These are phyloP conservation scores for Tromatobia lineatoria DNA, from an alignment of 2,888 invertebrate species.

Conservation along the genomic window DNA sequence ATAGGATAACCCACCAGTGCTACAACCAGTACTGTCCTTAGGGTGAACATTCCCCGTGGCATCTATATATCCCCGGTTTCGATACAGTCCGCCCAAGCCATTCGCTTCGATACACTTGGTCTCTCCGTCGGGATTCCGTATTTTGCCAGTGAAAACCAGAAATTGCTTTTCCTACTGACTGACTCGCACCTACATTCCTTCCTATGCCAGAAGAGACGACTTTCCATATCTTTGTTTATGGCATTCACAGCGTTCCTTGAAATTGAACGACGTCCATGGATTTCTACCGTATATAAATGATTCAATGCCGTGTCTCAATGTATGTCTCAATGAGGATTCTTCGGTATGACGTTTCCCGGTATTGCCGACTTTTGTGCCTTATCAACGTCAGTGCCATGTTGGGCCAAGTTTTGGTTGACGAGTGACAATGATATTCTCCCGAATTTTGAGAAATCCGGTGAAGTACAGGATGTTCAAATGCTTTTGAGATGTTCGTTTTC, in stretches of 20 bases:
- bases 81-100: neutral
- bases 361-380: neutral
- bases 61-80: neutral
- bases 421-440: neutral
- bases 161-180: slow-evolving; percentile 26
- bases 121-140: slow-evolving; percentile 9
- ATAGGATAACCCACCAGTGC: slow-evolving; percentile 21
- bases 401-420: neutral
- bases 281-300: neutral
- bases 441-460: neutral
- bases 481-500: neutral
- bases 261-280: slow-evolving; percentile 1
- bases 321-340: slow-evolving; percentile 9
- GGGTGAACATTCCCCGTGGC: slow-evolving; percentile 2
- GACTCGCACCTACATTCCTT: neutral
- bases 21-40: slow-evolving; percentile 43
- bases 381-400: neutral
- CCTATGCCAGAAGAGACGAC: slow-evolving; percentile 1
- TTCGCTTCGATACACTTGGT: slow-evolving; percentile 15
- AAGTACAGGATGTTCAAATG: neutral
- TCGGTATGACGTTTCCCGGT: neutral
- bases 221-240: neutral
- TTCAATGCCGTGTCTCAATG: neutral
- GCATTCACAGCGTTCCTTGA: neutral
- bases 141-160: slow-evolving; percentile 28